A percentile compares a stretch with the other conserved stretches of the same genome.
phyloP scores from a whole-genome alignment of 2,797 vertebrate species.

The Chrysocyon brachyurus region DNA sequence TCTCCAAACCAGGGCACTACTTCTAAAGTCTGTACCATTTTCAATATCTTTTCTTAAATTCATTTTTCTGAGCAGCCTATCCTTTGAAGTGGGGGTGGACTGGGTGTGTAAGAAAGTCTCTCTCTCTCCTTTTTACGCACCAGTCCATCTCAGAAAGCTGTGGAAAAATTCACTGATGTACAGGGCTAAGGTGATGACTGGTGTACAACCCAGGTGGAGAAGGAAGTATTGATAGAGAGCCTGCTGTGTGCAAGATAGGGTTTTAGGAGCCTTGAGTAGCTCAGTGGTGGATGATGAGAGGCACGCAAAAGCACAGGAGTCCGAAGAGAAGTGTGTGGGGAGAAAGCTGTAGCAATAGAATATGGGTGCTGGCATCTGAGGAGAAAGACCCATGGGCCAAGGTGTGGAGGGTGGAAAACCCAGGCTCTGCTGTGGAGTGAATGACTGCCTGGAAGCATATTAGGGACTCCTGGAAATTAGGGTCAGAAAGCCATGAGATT shows the following conservation, averaged over 20 bases:
- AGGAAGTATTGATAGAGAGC: background rate
- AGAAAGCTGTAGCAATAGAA: no score
- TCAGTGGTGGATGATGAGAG: background rate
- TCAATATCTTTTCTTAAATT: background rate
- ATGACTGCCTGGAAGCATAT: no score
- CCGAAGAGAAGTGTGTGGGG: rapidly evolving
- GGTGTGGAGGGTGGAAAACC: background rate
- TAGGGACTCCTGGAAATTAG: background rate
- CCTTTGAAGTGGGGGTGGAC: background rate
- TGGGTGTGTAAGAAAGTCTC: background rate
- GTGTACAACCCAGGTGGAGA: background rate
- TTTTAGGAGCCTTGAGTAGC: background rate
- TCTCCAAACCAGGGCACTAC: background rate
- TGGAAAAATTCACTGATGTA: background rate
- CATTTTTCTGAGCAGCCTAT: background rate
- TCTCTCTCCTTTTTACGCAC: no score
- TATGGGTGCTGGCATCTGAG: rapidly evolving
- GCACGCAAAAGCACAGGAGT: rapidly evolving
- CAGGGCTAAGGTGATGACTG: background rate
- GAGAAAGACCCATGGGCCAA: background rate
- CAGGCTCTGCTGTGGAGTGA: background rate
- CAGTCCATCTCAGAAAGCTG: background rate
- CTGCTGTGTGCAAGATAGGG: background rate
- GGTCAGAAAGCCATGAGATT: background rate
- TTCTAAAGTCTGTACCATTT: background rate